A percentile compares a stretch with the other conserved stretches of the same genome.
Evolutionary conservation across 2,888 invertebrate genomes (phyloP).

Genomic region (Rhodophaea formosa): DNA sequence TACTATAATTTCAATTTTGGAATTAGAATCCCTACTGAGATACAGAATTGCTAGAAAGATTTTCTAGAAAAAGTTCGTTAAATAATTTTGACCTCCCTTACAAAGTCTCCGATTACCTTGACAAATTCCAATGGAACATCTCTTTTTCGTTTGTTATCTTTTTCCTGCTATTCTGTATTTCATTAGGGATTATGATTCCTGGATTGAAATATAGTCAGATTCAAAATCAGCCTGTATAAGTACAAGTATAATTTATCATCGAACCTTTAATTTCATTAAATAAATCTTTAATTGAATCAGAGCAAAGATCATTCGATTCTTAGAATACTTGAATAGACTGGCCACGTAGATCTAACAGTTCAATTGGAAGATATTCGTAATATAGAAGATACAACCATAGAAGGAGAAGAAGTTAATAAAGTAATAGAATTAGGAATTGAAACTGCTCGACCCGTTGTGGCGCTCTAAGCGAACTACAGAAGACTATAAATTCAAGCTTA

Average conservation of each 20-base stretch:
- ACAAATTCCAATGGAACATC: no score
- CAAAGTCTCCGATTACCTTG: no score
- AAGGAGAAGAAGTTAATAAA: slow-evolving; percentile 17
- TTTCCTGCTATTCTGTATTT: no score
- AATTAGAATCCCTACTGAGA: no score
- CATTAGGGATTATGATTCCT: no score
- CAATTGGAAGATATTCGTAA: slow-evolving; percentile 27
- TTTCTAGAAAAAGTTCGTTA: no score
- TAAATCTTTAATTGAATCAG: slow-evolving; percentile 49
- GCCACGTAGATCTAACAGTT: slow-evolving; percentile 63
- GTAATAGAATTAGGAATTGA: slow-evolving; percentile 25
- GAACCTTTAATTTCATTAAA: slow-evolving; percentile 51
- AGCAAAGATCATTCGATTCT: slow-evolving; percentile 52
- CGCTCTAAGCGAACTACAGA: slow-evolving; percentile 77
- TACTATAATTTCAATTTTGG: no score
- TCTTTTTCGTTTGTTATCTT: no score
- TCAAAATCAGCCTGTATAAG: no score
- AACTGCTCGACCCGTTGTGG: slow-evolving; percentile 46
- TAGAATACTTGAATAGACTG: slow-evolving; percentile 56
- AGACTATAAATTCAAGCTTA: slow-evolving; percentile 74
- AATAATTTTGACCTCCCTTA: no score
- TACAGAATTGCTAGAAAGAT: no score
- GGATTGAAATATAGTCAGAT: no score
- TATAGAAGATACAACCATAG: slow-evolving; percentile 19
- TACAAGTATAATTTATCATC: slow-evolving; percentile 50